These are phyloP conservation scores for Albula goreensis DNA, from an alignment of 2,113 vertebrate species.

Conservation along the genomic window DNA sequence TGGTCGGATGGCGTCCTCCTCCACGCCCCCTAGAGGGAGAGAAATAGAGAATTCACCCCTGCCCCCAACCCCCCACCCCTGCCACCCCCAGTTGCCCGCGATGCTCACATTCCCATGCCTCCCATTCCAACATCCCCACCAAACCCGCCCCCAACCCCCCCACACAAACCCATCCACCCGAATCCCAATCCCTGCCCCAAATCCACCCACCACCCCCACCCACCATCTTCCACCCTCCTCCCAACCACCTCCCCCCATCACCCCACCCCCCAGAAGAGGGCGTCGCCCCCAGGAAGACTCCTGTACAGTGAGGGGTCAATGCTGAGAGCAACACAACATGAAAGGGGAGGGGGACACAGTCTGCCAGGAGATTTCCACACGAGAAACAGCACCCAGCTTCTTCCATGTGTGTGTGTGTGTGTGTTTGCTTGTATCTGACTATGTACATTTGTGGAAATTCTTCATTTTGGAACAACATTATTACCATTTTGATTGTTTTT, in stretches of 20 bases:
- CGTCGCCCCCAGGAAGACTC: slow-evolving; percentile 49
- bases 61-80: slow-evolving; percentile 22
- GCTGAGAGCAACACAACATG: slow-evolving; percentile 59
- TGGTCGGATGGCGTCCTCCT: slow-evolving; percentile 13
- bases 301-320: slow-evolving; percentile 62
- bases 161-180: slow-evolving; percentile 29
- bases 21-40: slow-evolving; percentile 55
- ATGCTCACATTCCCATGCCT: slow-evolving; percentile 3
- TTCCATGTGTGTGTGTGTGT: not conserved
- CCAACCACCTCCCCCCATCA: too few relatives aligned
- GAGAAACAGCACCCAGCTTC: slow-evolving; percentile 8
- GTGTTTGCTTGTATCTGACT: slow-evolving; percentile 7
- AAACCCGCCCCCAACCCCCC: not conserved
- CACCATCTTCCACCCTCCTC: too few relatives aligned
- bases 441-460: too few relatives aligned
- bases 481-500: too few relatives aligned
- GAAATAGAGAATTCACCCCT: slow-evolving; percentile 53
- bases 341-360: slow-evolving; percentile 47
- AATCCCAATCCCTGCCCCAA: not conserved
- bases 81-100: not conserved
- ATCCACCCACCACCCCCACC: slow-evolving; percentile 33
- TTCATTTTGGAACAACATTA: too few relatives aligned
- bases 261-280: slow-evolving; percentile 40
- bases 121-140: slow-evolving; percentile 17
- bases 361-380: slow-evolving; percentile 51